A percentile compares a stretch with the other conserved stretches of the same genome.
These are phyloP conservation scores for Caerostris darwini DNA, from an alignment of 1,140 invertebrate genomes.

Conservation along the genomic window DNA sequence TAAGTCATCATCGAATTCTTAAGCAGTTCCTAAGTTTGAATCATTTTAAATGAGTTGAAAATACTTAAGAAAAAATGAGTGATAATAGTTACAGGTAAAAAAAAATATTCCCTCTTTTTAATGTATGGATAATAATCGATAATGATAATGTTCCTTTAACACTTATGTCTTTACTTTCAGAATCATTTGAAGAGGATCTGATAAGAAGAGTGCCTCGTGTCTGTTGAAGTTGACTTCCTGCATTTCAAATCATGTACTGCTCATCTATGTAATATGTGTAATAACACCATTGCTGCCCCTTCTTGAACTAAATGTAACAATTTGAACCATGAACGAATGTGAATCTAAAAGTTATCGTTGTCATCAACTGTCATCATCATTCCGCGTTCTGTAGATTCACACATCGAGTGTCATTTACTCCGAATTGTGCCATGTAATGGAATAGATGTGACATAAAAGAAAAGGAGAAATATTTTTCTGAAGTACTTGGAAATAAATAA, in stretches of 20 bases:
- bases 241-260: slow-evolving; percentile 41
- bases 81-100: no score
- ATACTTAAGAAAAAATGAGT: no score
- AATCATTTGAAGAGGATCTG: slow-evolving; percentile 69
- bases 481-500: neutral
- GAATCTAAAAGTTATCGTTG: neutral
- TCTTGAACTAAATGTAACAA: neutral
- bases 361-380: slow-evolving; percentile 22
- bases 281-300: slow-evolving; percentile 16
- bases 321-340: neutral
- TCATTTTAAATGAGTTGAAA: no score
- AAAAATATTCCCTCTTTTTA: no score
- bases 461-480: slow-evolving; percentile 25
- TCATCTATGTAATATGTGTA: neutral
- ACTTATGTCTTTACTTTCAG: slow-evolving; percentile 27
- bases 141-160: no score
- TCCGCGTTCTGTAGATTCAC: neutral
- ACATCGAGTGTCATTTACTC: neutral
- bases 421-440: slow-evolving; percentile 45
- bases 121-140: no score
- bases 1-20: no score
- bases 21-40: no score
- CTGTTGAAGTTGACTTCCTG: slow-evolving; percentile 44
- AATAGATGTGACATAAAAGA: slow-evolving; percentile 1
- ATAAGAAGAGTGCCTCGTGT: slow-evolving; percentile 68